phyloP scores from a whole-genome alignment of 2,113 vertebrate species.

The Indri indri region DNA sequence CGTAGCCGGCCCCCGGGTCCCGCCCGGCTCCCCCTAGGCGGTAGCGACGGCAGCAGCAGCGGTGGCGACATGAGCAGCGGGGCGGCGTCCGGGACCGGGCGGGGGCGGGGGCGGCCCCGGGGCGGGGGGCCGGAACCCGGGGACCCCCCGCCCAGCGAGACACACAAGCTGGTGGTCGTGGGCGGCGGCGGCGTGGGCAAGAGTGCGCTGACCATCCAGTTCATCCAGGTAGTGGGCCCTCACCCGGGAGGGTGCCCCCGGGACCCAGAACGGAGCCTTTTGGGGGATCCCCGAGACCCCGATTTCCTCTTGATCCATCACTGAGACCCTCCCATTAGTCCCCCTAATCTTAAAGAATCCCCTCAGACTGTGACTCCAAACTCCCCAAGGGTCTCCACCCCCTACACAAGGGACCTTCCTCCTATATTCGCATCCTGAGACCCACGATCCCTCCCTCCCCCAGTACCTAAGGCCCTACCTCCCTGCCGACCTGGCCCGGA shows the following conservation, averaged over 20 bases:
- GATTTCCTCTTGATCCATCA: neutral
- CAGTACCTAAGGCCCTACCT: neutral
- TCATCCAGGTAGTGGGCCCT: slow-evolving; percentile 84
- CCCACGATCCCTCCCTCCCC: neutral
- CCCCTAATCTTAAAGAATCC: slow-evolving; percentile 12
- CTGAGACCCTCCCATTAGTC: neutral
- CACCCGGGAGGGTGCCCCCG: slow-evolving; percentile 55
- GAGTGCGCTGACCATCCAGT: slow-evolving; percentile 86
- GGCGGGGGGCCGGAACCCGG: slow-evolving; percentile 74
- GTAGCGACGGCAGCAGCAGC: slow-evolving; percentile 66
- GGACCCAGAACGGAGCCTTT: slow-evolving; percentile 14
- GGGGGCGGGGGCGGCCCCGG: slow-evolving; percentile 74
- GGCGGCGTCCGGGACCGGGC: slow-evolving; percentile 75
- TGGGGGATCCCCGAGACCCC: neutral
- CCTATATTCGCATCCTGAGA: neutral
- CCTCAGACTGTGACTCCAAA: neutral
- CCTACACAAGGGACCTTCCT: neutral
- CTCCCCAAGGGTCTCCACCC: neutral
- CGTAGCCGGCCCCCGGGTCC: slow-evolving; percentile 45
- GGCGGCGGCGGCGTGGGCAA: slow-evolving; percentile 86
- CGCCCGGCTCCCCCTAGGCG: slow-evolving; percentile 52
- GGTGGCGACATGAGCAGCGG: slow-evolving; percentile 79
- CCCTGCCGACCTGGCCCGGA: neutral
- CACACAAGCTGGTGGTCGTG: slow-evolving; percentile 86
- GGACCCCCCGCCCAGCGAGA: slow-evolving; percentile 80